phyloP scores from a whole-genome alignment of 2,797 vertebrate genomes.

The Cephalopachus bancanus region DNA sequence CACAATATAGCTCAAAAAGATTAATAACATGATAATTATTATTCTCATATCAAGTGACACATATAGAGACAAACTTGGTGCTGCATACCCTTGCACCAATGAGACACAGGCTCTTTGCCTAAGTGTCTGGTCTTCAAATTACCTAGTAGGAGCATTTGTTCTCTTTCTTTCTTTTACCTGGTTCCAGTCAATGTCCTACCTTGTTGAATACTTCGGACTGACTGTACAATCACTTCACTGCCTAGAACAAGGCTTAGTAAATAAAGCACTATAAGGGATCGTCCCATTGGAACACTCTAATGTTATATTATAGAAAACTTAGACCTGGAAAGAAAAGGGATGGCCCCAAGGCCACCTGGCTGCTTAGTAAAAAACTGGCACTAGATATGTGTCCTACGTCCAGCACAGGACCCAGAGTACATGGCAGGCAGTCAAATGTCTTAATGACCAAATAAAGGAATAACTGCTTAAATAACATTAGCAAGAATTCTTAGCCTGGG shows the following conservation, averaged over 20 bases:
- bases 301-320: not conserved
- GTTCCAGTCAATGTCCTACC: not conserved
- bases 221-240: not conserved
- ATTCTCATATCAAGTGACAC: not conserved
- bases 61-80: not conserved
- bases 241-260: slow-evolving; percentile 18
- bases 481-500: slow-evolving; percentile 5
- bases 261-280: not conserved
- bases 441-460: slow-evolving; percentile 32
- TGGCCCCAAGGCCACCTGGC: not conserved
- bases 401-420: not conserved
- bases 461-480: not conserved
- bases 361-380: not conserved
- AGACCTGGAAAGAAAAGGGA: not conserved
- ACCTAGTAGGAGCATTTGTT: not conserved
- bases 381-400: not conserved
- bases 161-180: not conserved
- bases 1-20: slow-evolving; percentile 23
- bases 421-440: not conserved
- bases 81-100: rapidly evolving
- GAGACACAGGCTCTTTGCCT: not conserved
- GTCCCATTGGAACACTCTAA: not conserved
- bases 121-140: not conserved
- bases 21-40: slow-evolving; percentile 71
- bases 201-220: not conserved